Evolutionary conservation across 2,888 invertebrate genomes (phyloP).

Genomic region (Temnothorax ravouxi): DNA sequence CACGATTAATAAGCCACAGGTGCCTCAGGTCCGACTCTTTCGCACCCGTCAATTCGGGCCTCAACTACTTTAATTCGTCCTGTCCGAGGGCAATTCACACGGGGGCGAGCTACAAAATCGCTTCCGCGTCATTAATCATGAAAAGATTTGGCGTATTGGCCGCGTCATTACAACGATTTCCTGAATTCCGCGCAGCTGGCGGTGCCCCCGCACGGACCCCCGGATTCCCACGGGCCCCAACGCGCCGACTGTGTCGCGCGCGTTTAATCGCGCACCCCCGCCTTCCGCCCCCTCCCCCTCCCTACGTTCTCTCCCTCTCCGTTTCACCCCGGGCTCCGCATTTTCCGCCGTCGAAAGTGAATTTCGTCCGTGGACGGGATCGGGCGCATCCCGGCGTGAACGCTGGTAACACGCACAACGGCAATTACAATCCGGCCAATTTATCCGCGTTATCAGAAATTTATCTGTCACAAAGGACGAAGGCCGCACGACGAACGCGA

Average conservation of each 20-base stretch:
- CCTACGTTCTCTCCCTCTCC: neutral
- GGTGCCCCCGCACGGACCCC: constrained; percentile 34
- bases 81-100: constrained; percentile 49
- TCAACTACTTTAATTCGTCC: constrained; percentile 25
- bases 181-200: constrained; percentile 74
- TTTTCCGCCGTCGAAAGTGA: constrained; percentile 40
- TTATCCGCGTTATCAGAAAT: constrained; percentile 83
- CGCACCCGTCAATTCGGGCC: constrained; percentile 4
- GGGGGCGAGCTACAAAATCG: constrained; percentile 65
- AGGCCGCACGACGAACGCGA: constrained; percentile 62
- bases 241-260: constrained; percentile 43
- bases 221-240: constrained; percentile 72
- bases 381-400: constrained; percentile 48
- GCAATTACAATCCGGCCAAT: constrained; percentile 85
- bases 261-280: constrained; percentile 68
- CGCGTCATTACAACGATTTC: constrained; percentile 72
- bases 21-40: constrained; percentile 3
- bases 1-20: constrained; percentile 37
- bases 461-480: constrained; percentile 76
- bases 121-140: constrained; percentile 77
- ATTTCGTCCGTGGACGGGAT: constrained; percentile 27
- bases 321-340: constrained; percentile 9
- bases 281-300: neutral
- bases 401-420: constrained; percentile 83
- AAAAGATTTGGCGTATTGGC: constrained; percentile 73